phyloP scores from a whole-genome alignment of 2,888 invertebrate genomes.

The Agrenia bidenticulata region DNA sequence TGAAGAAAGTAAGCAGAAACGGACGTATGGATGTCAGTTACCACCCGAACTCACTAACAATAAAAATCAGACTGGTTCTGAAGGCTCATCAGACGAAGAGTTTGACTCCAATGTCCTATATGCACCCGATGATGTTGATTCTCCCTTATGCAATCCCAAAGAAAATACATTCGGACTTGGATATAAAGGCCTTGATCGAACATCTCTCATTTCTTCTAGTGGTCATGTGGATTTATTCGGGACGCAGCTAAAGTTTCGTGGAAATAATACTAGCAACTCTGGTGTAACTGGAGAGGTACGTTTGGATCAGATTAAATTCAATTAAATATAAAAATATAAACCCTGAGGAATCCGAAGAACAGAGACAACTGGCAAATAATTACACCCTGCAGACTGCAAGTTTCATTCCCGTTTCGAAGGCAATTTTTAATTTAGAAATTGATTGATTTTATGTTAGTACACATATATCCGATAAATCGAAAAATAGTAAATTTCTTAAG shows the following conservation, averaged over 20 bases:
- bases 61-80: conserved; percentile 43
- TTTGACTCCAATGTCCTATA: conserved; percentile 56
- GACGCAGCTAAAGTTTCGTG: conserved; percentile 61
- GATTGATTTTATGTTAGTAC: too few relatives aligned
- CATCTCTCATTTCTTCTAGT: conserved; percentile 57
- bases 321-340: too few relatives aligned
- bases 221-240: conserved; percentile 59
- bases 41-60: conserved; percentile 36
- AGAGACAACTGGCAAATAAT: too few relatives aligned
- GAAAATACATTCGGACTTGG: conserved; percentile 78
- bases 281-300: conserved; percentile 58
- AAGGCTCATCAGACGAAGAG: conserved; percentile 30
- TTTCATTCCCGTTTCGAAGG: too few relatives aligned
- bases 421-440: too few relatives aligned
- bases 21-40: conserved; percentile 59
- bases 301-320: too few relatives aligned
- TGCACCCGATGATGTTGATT: conserved; percentile 79
- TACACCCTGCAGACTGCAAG: too few relatives aligned
- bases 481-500: too few relatives aligned
- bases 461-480: too few relatives aligned
- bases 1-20: not conserved
- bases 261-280: conserved; percentile 63
- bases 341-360: too few relatives aligned
- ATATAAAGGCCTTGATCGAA: conserved; percentile 70
- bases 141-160: conserved; percentile 72